A percentile compares a stretch with the other conserved stretches of the same genome.
phyloP scores from a whole-genome alignment of 2,888 invertebrate genomes.

The Chromoteleia sp. region DNA sequence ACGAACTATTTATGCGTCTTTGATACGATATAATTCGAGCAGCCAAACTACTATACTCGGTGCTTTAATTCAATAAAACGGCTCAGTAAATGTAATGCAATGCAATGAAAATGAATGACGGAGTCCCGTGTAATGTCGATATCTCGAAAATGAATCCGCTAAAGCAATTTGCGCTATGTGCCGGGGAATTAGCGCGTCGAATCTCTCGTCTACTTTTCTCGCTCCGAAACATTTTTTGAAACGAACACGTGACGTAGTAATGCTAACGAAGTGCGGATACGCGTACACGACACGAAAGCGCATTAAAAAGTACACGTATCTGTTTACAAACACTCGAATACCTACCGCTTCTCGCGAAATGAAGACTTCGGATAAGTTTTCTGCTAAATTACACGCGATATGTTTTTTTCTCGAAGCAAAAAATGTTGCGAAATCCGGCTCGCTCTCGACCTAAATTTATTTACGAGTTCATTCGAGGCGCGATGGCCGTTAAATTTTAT shows the following conservation, averaged over 20 bases:
- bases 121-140: constrained; percentile 37
- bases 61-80: constrained; percentile 35
- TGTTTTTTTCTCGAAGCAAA: background rate
- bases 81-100: constrained; percentile 34
- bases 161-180: constrained; percentile 37
- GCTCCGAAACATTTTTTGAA: background rate
- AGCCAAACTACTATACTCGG: background rate
- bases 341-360: background rate
- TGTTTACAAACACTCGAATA: constrained; percentile 1
- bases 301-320: constrained; percentile 15
- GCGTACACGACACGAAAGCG: background rate
- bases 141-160: constrained; percentile 36
- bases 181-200: constrained; percentile 35
- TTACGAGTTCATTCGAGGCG: constrained; percentile 11
- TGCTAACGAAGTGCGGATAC: constrained; percentile 29
- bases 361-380: constrained; percentile 10
- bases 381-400: constrained; percentile 13
- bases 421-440: background rate
- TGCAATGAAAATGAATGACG: constrained; percentile 44
- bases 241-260: constrained; percentile 23
- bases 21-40: background rate
- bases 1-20: too few relatives aligned
- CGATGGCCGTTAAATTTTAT: constrained; percentile 9
- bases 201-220: constrained; percentile 30
- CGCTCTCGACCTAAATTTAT: constrained; percentile 21